A percentile compares a stretch with the other conserved stretches of the same genome.
Conservation (phyloP, 2,797 vertebrate genomes). For the Podargus strigoides region DNA sequence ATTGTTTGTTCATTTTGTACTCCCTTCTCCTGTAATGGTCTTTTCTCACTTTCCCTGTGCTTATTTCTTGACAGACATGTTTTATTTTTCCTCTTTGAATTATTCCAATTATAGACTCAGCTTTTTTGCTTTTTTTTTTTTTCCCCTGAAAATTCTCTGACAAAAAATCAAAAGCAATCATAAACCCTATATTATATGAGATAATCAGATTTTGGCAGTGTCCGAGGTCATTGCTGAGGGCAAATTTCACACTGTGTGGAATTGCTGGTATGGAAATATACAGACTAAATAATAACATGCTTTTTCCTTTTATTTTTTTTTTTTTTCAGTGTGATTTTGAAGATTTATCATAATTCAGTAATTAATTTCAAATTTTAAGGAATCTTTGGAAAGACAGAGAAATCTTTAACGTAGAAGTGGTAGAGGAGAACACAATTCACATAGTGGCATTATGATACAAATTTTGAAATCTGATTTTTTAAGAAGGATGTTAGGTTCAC, state of each 20-base stretch:
- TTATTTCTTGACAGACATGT: background rate
- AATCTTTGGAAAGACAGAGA: background rate
- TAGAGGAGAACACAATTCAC: conserved; percentile 14
- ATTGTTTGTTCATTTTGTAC: background rate
- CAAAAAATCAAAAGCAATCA: background rate
- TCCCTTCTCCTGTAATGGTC: background rate
- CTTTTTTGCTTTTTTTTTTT: too few species aligned
- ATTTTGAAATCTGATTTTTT: conserved; percentile 41
- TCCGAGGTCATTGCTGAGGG: background rate
- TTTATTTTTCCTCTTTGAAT: background rate
- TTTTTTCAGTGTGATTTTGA: background rate
- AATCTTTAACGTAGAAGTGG: conserved; percentile 19
- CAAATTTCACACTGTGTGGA: background rate
- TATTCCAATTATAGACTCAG: background rate
- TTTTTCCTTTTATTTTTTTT: background rate
- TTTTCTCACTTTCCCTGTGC: background rate
- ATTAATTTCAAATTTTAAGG: background rate
- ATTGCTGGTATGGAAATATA: background rate
- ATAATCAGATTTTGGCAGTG: background rate
- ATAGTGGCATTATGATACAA: background rate
- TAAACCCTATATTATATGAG: fast-evolving
- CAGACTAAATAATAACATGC: background rate
- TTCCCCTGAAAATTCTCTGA: background rate
- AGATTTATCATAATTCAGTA: background rate
- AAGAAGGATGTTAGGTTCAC: conserved; percentile 4